phyloP scores from a whole-genome alignment of 2,888 invertebrate genomes.

The Cyclophora punctaria region DNA sequence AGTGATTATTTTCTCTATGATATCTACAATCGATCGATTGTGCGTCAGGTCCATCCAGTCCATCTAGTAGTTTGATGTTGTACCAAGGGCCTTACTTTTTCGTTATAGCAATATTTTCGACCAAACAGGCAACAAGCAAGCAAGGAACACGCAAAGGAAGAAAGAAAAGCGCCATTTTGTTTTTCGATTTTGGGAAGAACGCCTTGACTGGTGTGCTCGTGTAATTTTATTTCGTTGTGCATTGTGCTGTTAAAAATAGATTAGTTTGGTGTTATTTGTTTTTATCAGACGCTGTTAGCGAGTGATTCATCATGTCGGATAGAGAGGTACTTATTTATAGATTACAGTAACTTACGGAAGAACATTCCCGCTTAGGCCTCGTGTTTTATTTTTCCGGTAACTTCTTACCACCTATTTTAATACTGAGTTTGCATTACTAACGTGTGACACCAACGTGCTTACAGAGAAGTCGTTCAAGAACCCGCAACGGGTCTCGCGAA shows the following conservation, averaged over 20 bases:
- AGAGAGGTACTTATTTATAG: slow-evolving; percentile 64
- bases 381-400: slow-evolving; percentile 46
- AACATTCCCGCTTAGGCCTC: slow-evolving; percentile 44
- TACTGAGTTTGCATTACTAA: slow-evolving; percentile 30
- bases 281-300: slow-evolving; percentile 35
- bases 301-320: slow-evolving; percentile 58
- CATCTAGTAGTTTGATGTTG: no score
- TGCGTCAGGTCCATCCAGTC: no score
- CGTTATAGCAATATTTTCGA: no score
- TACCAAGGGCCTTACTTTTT: no score
- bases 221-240: slow-evolving; percentile 37
- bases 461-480: slow-evolving; percentile 70
- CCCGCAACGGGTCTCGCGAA: slow-evolving; percentile 69
- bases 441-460: slow-evolving; percentile 25
- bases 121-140: no score
- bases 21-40: no score
- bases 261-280: slow-evolving; percentile 41
- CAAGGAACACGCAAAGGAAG: no score
- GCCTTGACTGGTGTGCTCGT: slow-evolving; percentile 33
- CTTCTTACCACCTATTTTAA: slow-evolving; percentile 26
- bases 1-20: no score
- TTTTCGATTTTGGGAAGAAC: slow-evolving; percentile 40
- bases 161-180: slow-evolving; percentile 45
- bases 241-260: slow-evolving; percentile 44
- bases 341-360: slow-evolving; percentile 12